These are phyloP conservation scores for Poeciliopsis paucimaculata DNA, from an alignment of 2,797 vertebrate genomes.

Conservation along the genomic window DNA sequence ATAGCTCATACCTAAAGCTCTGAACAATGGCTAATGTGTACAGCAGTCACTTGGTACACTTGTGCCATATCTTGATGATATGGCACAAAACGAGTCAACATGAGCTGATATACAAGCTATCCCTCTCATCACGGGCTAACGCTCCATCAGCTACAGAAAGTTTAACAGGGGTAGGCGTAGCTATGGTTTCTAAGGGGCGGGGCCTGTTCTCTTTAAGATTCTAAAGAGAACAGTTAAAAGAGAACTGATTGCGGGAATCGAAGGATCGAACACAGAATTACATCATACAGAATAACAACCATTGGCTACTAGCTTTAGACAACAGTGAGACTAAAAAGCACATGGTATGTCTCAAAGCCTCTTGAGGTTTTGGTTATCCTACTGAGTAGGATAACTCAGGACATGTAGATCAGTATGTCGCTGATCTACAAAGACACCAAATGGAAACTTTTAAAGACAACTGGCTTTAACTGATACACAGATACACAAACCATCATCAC, in stretches of 20 bases:
- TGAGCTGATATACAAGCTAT: too few relatives aligned
- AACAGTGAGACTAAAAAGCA: not conserved
- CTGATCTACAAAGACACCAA: not conserved
- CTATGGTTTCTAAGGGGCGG: too few relatives aligned
- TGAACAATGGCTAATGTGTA: not conserved
- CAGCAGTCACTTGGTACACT: not conserved
- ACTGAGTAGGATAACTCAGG: too few relatives aligned
- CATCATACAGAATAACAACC: not conserved
- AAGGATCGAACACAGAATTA: too few relatives aligned
- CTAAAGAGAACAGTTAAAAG: too few relatives aligned
- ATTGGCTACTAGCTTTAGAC: not conserved
- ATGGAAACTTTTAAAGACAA: not conserved
- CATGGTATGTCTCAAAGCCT: not conserved
- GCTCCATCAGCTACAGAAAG: too few relatives aligned
- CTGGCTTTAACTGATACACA: conserved; percentile 1
- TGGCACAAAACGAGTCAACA: too few relatives aligned
- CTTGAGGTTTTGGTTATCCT: not conserved
- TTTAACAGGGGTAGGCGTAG: too few relatives aligned
- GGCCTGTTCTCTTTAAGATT: too few relatives aligned
- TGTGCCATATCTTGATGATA: not conserved
- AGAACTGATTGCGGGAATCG: too few relatives aligned
- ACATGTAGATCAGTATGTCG: too few relatives aligned
- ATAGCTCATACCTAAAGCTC: not conserved
- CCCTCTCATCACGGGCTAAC: too few relatives aligned
- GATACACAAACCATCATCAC: not conserved